Conservation (phyloP, 1,140 invertebrate genomes). For the Brachionus sp. region DNA sequence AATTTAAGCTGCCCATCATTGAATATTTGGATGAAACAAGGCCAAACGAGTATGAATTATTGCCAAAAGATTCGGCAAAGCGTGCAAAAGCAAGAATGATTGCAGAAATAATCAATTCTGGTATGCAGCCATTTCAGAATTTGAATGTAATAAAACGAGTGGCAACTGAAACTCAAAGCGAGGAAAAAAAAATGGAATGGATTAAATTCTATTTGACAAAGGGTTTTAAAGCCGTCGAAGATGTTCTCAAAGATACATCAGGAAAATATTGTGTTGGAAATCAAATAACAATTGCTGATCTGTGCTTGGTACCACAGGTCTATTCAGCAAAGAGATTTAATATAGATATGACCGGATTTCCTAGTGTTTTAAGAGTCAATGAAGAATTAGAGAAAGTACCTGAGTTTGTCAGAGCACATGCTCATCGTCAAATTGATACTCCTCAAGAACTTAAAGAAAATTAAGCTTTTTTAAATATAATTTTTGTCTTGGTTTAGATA, state of each 20-base stretch:
- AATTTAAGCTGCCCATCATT: slow-evolving; percentile 74
- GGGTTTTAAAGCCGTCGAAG: slow-evolving; percentile 81
- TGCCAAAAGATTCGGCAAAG: slow-evolving; percentile 79
- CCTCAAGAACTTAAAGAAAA: slow-evolving; percentile 25
- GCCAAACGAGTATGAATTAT: slow-evolving; percentile 70
- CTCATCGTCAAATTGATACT: slow-evolving; percentile 37
- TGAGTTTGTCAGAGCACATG: slow-evolving; percentile 28
- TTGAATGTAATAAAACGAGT: slow-evolving; percentile 65
- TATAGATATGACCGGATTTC: slow-evolving; percentile 39
- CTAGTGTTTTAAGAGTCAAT: slow-evolving; percentile 14
- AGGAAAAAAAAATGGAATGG: slow-evolving; percentile 65
- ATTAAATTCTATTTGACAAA: slow-evolving; percentile 83
- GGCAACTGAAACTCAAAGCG: slow-evolving; percentile 49
- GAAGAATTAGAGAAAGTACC: slow-evolving; percentile 15
- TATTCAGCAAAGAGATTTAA: slow-evolving; percentile 52
- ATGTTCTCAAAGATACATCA: slow-evolving; percentile 72
- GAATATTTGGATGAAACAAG: slow-evolving; percentile 89
- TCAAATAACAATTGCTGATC: slow-evolving; percentile 86
- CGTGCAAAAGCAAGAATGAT: slow-evolving; percentile 67
- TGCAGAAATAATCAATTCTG: slow-evolving; percentile 78
- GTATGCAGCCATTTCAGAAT: slow-evolving; percentile 93
- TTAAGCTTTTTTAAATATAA: neutral
- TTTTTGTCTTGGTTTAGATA: neutral
- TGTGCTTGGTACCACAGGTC: slow-evolving; percentile 88
- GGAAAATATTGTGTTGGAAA: slow-evolving; percentile 93